These are phyloP conservation scores for Varanus salvator DNA, from an alignment of 2,113 vertebrate species.

Conservation along the genomic window DNA sequence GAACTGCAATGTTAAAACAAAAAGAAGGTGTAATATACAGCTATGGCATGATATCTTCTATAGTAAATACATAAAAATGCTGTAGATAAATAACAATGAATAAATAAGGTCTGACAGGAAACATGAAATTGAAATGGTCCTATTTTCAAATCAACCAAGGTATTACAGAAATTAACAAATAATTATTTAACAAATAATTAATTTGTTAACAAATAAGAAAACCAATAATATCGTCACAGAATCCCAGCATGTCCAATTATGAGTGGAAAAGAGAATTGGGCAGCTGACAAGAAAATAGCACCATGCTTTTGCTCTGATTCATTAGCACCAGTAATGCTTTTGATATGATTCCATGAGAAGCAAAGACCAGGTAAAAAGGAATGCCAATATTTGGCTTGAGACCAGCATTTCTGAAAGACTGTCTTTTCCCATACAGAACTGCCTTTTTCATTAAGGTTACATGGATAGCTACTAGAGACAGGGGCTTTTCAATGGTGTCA, in stretches of 20 bases:
- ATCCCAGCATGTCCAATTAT: neutral
- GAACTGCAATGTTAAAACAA: constrained; percentile 40
- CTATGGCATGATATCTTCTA: neutral
- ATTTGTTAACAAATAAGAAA: no score
- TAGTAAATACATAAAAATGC: no score
- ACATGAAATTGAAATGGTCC: neutral
- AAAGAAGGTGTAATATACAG: neutral
- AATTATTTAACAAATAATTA: neutral
- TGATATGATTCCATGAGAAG: neutral
- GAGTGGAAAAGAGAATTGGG: no score
- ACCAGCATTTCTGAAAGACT: neutral
- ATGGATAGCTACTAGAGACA: neutral
- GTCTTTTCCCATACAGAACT: neutral
- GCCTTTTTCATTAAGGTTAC: neutral
- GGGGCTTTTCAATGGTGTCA: neutral
- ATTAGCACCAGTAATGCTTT: neutral
- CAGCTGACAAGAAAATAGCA: no score
- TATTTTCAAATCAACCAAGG: neutral
- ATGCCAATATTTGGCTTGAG: neutral
- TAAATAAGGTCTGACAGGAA: neutral
- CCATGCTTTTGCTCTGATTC: neutral
- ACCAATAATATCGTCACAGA: neutral
- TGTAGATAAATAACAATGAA: neutral
- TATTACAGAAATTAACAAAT: neutral
- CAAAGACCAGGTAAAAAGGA: neutral